Conservation (phyloP, 2,113 vertebrate genomes). For the Octodon degus region DNA sequence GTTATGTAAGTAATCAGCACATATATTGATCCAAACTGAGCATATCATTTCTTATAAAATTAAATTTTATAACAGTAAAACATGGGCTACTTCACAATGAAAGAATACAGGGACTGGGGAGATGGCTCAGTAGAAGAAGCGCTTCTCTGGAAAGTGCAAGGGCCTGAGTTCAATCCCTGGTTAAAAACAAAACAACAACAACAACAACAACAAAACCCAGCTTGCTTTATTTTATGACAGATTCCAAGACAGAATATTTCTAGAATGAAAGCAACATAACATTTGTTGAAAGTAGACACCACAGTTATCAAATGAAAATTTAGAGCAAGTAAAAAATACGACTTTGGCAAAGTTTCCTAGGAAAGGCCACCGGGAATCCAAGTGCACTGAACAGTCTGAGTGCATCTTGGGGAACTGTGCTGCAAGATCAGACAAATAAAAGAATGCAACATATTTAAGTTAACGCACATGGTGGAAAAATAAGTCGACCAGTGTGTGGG, state of each 20-base stretch:
- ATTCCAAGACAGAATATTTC: not conserved
- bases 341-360: not conserved
- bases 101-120: not conserved
- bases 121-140: too few species aligned
- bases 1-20: not conserved
- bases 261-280: not conserved
- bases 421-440: not conserved
- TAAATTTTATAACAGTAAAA: not conserved
- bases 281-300: not conserved
- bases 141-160: too few species aligned
- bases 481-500: not conserved
- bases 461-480: not conserved
- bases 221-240: not conserved
- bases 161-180: too few species aligned
- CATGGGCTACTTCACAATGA: not conserved
- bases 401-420: not conserved
- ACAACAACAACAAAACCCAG: not conserved
- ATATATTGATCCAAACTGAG: not conserved
- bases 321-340: not conserved
- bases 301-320: slow-evolving; percentile 4
- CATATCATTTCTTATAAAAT: not conserved
- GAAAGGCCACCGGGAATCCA: not conserved
- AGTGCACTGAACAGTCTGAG: not conserved
- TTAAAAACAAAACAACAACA: too few species aligned
- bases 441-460: not conserved